These are phyloP conservation scores for Crotalus horridus DNA, from an alignment of 2,113 vertebrate species.

Conservation along the genomic window DNA sequence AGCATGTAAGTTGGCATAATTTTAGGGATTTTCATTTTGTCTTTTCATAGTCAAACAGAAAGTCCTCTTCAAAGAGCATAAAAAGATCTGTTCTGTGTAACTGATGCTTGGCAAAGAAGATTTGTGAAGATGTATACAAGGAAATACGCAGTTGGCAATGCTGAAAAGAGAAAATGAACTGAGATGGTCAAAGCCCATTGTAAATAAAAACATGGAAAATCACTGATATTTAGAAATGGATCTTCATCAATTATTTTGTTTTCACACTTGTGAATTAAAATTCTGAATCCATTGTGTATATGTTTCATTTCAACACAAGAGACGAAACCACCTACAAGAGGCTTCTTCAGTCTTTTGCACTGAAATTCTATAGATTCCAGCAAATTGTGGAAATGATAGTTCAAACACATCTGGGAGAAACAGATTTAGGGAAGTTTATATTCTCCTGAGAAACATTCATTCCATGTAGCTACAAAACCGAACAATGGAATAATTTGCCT, in stretches of 20 bases:
- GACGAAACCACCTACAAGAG: slow-evolving; percentile 49
- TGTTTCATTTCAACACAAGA: slow-evolving; percentile 51
- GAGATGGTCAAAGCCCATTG: slow-evolving; percentile 66
- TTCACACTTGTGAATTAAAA: slow-evolving; percentile 76
- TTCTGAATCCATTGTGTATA: slow-evolving; percentile 70
- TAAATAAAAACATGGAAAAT: slow-evolving; percentile 69
- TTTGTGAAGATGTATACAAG: slow-evolving; percentile 56
- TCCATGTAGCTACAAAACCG: slow-evolving; percentile 56
- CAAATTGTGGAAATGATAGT: background rate
- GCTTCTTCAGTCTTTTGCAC: background rate
- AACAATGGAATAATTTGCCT: slow-evolving; percentile 46
- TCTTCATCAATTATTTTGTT: slow-evolving; percentile 68
- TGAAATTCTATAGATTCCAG: background rate
- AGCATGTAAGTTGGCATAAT: slow-evolving; percentile 16
- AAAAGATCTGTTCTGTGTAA: slow-evolving; percentile 90
- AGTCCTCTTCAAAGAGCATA: slow-evolving; percentile 93
- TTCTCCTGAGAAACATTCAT: slow-evolving; percentile 67
- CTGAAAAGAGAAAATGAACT: slow-evolving; percentile 65
- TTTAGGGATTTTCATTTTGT: slow-evolving; percentile 21
- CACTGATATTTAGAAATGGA: slow-evolving; percentile 67
- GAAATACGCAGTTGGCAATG: slow-evolving; percentile 59
- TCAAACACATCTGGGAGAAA: background rate
- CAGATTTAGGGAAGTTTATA: background rate
- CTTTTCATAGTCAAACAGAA: slow-evolving; percentile 82
- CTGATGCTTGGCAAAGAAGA: slow-evolving; percentile 46